Evolutionary conservation across 2,888 invertebrate genomes (phyloP), one percentile per base, ranked within the genome.

Genomic region (Andrena marginata): DNA sequence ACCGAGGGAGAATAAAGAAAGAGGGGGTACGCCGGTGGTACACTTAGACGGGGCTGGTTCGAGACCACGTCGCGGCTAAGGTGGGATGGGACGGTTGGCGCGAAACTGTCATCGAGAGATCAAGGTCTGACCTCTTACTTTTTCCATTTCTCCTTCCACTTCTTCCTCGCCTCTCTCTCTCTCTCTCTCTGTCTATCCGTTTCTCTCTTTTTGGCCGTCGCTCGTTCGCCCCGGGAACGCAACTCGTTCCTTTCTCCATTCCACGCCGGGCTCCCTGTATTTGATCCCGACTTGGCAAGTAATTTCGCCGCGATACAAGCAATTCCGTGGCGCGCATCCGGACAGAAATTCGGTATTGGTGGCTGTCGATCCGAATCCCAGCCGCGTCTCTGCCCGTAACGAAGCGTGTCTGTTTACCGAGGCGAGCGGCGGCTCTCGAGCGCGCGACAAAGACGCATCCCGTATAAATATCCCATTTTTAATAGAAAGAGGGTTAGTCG

Each of bases 391-490:
- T 31, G 35, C 16, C 62, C 35, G 65, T 31, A 42, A 35, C 29
- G 49, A 59, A 79, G 70, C 80, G 49, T 64, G 59, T 29, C 78
- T 79, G 69, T 79, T 79, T 79, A 79, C 49, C 80, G 70, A 33
- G 48, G 68, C 68, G 60, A 23, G 20, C 20, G 54, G 63, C 16
- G 31, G 10, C 49, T 33, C 77, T 65, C 42, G 77, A 33, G 73
- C 73, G 49, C 54, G 48, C 59, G 49, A 69, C 64, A 63, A 79
- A 79, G 80, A 79, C 69, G 59, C 56, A n/a, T 70, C 75, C 33
- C 63, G 33, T 82, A 69, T 82, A 82, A 82, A 77, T 82, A 82
- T 64, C 76, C 4, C 31, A 82, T 76, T 82, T 82, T 82, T 82
- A 82, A 82, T 82, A 82, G 68, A 82, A 75, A 63, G 56, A 70